phyloP scores from a whole-genome alignment of 2,888 invertebrate genomes.

The Leistus spinibarbis region DNA sequence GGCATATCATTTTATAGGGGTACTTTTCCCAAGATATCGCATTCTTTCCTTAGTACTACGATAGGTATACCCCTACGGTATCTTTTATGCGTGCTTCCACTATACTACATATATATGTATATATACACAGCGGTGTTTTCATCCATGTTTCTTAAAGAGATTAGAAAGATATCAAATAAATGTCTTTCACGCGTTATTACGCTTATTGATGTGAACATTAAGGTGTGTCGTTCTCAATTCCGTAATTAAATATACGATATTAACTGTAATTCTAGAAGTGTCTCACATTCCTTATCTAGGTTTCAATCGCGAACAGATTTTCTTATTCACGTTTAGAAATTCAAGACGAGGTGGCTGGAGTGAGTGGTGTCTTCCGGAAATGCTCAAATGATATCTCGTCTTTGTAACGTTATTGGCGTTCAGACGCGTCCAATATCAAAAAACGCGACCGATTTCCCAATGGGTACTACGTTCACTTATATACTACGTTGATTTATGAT shows the following conservation, averaged over 20 bases:
- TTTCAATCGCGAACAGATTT: too few relatives aligned
- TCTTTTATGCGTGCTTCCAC: background rate
- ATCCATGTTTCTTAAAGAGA: too few relatives aligned
- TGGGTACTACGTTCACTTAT: background rate
- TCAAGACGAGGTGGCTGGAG: background rate
- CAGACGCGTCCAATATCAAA: background rate
- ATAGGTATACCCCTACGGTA: too few relatives aligned
- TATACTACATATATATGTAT: too few relatives aligned
- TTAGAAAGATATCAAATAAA: too few relatives aligned
- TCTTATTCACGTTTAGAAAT: background rate
- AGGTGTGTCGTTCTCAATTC: too few relatives aligned
- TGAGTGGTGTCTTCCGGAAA: background rate
- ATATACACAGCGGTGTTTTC: too few relatives aligned
- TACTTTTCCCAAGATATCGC: background rate
- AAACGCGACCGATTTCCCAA: background rate
- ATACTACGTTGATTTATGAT: constrained; percentile 11
- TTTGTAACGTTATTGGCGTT: constrained; percentile 3
- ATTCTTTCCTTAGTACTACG: background rate
- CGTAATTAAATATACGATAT: too few relatives aligned
- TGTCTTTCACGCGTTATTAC: too few relatives aligned
- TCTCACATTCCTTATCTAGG: background rate
- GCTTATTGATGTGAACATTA: too few relatives aligned
- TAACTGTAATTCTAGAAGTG: background rate
- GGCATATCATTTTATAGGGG: background rate
- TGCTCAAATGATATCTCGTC: background rate